phyloP scores from a whole-genome alignment of 2,888 invertebrate species.

The Mamestra brassicae region DNA sequence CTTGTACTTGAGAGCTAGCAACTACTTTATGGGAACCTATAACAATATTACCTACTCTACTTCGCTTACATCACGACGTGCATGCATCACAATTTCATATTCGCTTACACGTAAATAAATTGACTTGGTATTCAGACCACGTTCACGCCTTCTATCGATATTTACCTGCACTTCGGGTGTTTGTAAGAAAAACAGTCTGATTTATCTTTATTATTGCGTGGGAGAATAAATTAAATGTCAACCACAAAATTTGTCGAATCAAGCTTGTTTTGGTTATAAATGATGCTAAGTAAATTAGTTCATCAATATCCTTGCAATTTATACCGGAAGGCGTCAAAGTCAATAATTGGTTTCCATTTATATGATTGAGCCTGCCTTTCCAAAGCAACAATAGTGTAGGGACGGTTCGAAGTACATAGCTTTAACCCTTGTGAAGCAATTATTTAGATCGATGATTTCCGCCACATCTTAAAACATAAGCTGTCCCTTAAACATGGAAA shows the following conservation, averaged over 20 bases:
- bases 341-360: too few relatives aligned
- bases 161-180: slow-evolving; percentile 30
- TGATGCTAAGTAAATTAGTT: too few relatives aligned
- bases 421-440: too few relatives aligned
- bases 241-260: background rate
- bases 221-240: background rate
- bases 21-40: background rate
- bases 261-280: background rate
- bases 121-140: slow-evolving; percentile 15
- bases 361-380: too few relatives aligned
- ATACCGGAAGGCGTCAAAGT: too few relatives aligned
- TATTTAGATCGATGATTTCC: too few relatives aligned
- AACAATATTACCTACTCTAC: background rate
- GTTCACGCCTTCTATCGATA: slow-evolving; percentile 2
- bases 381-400: too few relatives aligned
- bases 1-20: background rate
- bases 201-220: slow-evolving; percentile 14
- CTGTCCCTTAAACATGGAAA: too few relatives aligned
- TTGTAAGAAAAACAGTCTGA: slow-evolving; percentile 6
- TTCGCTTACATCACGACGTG: background rate
- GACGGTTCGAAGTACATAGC: too few relatives aligned
- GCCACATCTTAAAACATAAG: too few relatives aligned
- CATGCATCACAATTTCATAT: background rate
- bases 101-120: slow-evolving; percentile 1
- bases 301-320: too few relatives aligned